phyloP scores from a whole-genome alignment of 1,140 invertebrate genomes.

The Metaphire vulgaris region DNA sequence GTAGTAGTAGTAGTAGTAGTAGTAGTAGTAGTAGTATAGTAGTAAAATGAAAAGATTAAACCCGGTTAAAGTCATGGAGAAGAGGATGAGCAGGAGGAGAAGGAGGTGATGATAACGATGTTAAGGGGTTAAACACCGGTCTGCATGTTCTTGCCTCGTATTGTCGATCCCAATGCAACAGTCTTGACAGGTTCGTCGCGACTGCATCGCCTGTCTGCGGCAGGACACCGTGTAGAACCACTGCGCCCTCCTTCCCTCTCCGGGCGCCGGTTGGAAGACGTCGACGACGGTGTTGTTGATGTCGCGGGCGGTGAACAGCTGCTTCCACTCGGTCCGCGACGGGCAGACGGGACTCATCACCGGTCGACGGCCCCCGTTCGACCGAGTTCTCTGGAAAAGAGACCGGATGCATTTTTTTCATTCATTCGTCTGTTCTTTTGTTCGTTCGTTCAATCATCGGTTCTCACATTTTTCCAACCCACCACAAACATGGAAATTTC shows the following conservation, averaged over 20 bases:
- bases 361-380: not conserved
- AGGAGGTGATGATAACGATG: no score
- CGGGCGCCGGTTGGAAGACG: slow-evolving; percentile 19
- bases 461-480: no score
- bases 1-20: slow-evolving; percentile 2
- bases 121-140: no score
- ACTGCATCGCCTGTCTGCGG: not conserved
- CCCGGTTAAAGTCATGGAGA: no score
- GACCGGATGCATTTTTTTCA: no score
- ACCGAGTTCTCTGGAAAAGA: not conserved
- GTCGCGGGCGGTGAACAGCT: slow-evolving; percentile 33
- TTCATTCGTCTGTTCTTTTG: no score
- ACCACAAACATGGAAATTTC: no score
- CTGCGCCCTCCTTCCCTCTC: not conserved
- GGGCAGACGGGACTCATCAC: slow-evolving; percentile 33
- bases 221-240: not conserved
- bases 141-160: not conserved
- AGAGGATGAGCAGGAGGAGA: no score
- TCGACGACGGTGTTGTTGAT: slow-evolving; percentile 39
- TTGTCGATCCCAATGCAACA: not conserved
- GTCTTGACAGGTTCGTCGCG: not conserved
- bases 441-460: no score
- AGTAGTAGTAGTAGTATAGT: slow-evolving; percentile 3
- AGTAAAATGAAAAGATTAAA: no score
- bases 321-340: slow-evolving; percentile 36